Base-by-base conservation (phyloP, 2,113 vertebrate species). In the Toxotes jaculatrix region DNA sequence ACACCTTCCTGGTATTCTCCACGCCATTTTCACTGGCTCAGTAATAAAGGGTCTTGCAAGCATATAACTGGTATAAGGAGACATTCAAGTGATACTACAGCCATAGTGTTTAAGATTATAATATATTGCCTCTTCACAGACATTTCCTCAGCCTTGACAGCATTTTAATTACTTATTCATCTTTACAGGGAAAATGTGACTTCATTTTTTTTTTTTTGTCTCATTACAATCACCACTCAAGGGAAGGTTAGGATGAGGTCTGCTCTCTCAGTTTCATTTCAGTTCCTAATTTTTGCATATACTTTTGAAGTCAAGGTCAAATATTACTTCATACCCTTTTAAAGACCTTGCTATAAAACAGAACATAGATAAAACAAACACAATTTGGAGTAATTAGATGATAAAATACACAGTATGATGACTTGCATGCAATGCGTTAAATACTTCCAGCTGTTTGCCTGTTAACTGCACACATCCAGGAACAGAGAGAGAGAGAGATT, bases 401-500 rank as follows among this genome's bases (percentile, higher is more conserved):
- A 86, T 73, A 78, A 91, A 93, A 93, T 79, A 91, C 74, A 86
- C 60, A 89, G 19, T 16, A 7, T 59, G 42, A 74, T 66, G 80
- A 76, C 82, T 74, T 38, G 78, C 56, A 63, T 49, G 60, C 23
- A 42, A 38, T 66, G 56, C 34, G 81, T 73, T 23, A 43, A 91
- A 86, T 76, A 78, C 84, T 55, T 66, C 74, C 90, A 92, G 89
- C 92, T 93, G 85, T 74, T 76, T 78, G 43, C 69, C 61, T 80
- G 69, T 74, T 64, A 84, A 77, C 4, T 76, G 76, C 73, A 43
- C 77, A 82, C 55, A 76, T 79, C 60, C 57, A 74, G 65, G 69
- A 70, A 83, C 65, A 82, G 76, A 14, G 61, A 78, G 43, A 43
- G 47, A 74, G 75, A 66, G 11, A 51, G 87, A 71, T 86, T 9